Evolutionary conservation across 1,140 invertebrate species (phyloP), one percentile per base, ranked within the genome.

Genomic region (Diachasmimorpha longicaudata): DNA sequence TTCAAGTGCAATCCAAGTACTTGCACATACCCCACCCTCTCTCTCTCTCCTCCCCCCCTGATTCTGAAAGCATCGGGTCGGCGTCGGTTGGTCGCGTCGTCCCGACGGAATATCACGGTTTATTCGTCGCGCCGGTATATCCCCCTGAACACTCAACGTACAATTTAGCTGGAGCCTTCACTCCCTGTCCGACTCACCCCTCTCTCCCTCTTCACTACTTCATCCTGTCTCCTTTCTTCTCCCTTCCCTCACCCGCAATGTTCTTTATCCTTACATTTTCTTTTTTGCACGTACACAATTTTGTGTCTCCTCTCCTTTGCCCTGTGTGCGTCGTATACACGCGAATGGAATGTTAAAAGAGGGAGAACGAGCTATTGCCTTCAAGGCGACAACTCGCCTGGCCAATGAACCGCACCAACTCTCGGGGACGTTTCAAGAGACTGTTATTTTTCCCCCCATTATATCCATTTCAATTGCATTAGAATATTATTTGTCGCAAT

Each of bases 381-480:
- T 85, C 82, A 84, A 86, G 85, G 85, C 83, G 84, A 86, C 84
- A 85, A 86, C 82, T 86, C 78, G 84, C 83, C 79, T 87, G 85
- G 86, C 86, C 85, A 86, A 85, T 86, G 86, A 87, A 87, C 86
- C 81, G 81, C 67, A 46, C 46, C 48, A 44, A 63, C 58, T 63
- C 58, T 63, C 58, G 58, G 58, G 58, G 58, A 63, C 58, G 58
- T 63, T 63, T 63, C 58, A 23, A 63, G 4, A 25, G 5, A 14
- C 9, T 31, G 8, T 63, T 63, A 63, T 63, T 63, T 25, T 63
- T 63, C 21, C 3, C 23, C 21, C 3, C 23, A 25, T 63, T 63
- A 25, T 63, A 19, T 19, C 21, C 52, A 19, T 63, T 63, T 14
- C 48, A 6, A 52, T 52, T 16, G 48, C 48, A 52, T 52, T 52